phyloP scores from a whole-genome alignment of 2,888 invertebrate genomes.

The Watsonalla cultraria region DNA sequence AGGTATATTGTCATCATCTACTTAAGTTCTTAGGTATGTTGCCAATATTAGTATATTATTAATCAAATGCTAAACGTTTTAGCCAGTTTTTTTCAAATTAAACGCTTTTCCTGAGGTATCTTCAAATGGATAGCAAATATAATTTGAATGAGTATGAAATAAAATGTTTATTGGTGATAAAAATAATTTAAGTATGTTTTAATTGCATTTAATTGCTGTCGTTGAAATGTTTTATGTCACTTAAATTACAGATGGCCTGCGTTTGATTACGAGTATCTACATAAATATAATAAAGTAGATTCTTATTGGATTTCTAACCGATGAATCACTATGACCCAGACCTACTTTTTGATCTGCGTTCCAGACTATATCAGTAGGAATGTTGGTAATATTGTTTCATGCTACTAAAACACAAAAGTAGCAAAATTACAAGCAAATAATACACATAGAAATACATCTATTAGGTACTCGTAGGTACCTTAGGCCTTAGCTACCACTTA shows the following conservation, averaged over 20 bases:
- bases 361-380: too few relatives aligned
- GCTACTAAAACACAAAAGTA: too few relatives aligned
- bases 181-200: slow-evolving; percentile 43
- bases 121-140: neutral
- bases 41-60: slow-evolving; percentile 1
- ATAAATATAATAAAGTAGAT: slow-evolving; percentile 9
- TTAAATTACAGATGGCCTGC: slow-evolving; percentile 21
- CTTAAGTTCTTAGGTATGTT: slow-evolving; percentile 1
- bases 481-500: too few relatives aligned
- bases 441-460: too few relatives aligned
- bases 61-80: neutral
- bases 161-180: slow-evolving; percentile 34
- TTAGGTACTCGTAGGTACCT: too few relatives aligned
- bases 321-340: slow-evolving; percentile 4
- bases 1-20: too few relatives aligned
- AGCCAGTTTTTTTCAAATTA: too few relatives aligned
- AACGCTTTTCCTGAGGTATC: too few relatives aligned
- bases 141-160: slow-evolving; percentile 7
- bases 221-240: slow-evolving; percentile 36
- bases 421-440: too few relatives aligned
- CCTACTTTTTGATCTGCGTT: neutral
- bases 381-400: too few relatives aligned
- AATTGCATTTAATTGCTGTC: slow-evolving; percentile 37
- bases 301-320: slow-evolving; percentile 29
- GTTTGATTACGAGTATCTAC: slow-evolving; percentile 26